Conservation (phyloP, 2,113 vertebrate genomes). For the Trichechus manatus region DNA sequence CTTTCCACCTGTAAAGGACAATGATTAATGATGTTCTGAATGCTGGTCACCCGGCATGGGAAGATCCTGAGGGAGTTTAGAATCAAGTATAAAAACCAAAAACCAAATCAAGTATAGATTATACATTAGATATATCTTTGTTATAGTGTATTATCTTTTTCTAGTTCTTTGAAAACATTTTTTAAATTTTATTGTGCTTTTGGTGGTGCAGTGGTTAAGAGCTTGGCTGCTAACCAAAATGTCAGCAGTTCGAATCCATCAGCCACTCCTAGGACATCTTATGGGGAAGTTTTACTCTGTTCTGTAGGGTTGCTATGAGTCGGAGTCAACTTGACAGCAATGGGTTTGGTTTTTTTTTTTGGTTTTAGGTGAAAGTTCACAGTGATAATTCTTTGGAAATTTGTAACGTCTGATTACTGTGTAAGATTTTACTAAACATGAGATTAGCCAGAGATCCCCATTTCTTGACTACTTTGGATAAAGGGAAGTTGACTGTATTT, state of each 20-base stretch:
- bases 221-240: too few species aligned
- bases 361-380: too few species aligned
- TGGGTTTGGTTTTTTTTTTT: too few species aligned
- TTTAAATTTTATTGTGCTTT: too few species aligned
- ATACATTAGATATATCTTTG: not conserved
- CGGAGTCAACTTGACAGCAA: too few species aligned
- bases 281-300: too few species aligned
- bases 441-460: not conserved
- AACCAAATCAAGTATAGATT: not conserved
- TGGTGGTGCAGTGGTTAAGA: too few species aligned
- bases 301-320: too few species aligned
- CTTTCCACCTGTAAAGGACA: not conserved
- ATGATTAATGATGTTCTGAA: not conserved
- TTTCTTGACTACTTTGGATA: constrained; percentile 19
- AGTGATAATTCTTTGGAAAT: not conserved
- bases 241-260: too few species aligned
- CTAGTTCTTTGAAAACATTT: not conserved
- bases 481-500: not conserved
- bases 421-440: not conserved
- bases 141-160: not conserved
- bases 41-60: not conserved
- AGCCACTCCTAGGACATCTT: too few species aligned
- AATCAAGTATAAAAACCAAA: not conserved
- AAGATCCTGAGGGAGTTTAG: not conserved
- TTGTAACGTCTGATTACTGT: not conserved